Conservation (phyloP, 2,113 vertebrate species). For the Ellobius talpinus region DNA sequence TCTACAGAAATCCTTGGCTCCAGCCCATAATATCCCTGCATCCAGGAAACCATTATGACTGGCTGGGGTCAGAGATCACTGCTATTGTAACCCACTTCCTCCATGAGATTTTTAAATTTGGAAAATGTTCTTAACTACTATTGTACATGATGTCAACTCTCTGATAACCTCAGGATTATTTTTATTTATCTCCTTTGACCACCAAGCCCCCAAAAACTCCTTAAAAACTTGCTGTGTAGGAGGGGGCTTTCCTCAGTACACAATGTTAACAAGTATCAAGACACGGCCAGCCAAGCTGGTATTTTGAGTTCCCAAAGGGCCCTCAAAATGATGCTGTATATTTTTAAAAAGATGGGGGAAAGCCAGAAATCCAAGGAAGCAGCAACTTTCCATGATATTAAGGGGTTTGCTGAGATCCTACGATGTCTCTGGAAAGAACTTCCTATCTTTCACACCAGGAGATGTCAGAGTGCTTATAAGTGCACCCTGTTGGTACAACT, state of each 20-base stretch:
- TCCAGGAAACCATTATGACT: slow-evolving; percentile 90
- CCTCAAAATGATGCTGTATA: slow-evolving; percentile 51
- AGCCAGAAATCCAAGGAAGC: neutral
- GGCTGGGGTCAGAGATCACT: slow-evolving; percentile 94
- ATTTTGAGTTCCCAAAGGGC: slow-evolving; percentile 54
- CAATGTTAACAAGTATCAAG: slow-evolving; percentile 58
- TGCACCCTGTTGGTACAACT: neutral
- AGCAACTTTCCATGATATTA: neutral
- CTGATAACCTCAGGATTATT: slow-evolving; percentile 86
- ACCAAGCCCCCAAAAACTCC: slow-evolving; percentile 67
- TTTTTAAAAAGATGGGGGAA: slow-evolving; percentile 23
- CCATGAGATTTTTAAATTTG: slow-evolving; percentile 91
- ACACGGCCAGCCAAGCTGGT: slow-evolving; percentile 55
- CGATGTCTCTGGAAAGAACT: neutral
- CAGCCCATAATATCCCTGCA: slow-evolving; percentile 87
- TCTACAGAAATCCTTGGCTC: slow-evolving; percentile 82
- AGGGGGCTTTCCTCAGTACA: slow-evolving; percentile 81
- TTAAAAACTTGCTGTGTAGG: slow-evolving; percentile 40
- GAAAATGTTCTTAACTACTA: slow-evolving; percentile 86
- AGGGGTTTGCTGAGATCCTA: neutral
- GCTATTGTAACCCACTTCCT: slow-evolving; percentile 97
- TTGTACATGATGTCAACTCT: slow-evolving; percentile 85
- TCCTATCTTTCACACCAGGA: neutral
- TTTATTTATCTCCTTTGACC: slow-evolving; percentile 84
- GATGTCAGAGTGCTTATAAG: no score